Conservation (phyloP, 2,888 invertebrate species). For the Spilosoma lubricipeda region DNA sequence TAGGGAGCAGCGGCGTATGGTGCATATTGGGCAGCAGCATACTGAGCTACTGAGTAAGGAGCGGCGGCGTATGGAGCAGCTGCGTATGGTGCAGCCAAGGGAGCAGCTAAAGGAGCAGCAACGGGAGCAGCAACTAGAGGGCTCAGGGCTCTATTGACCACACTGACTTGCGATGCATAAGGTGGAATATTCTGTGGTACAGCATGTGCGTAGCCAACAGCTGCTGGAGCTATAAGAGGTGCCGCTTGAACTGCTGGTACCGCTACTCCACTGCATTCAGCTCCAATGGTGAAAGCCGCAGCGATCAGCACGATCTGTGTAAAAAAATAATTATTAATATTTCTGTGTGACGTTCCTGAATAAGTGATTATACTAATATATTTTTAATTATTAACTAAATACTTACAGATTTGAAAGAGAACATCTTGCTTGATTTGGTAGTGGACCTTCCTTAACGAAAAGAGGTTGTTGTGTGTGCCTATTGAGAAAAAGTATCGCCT, state of each 20-base stretch:
- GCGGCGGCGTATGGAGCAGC: conserved; percentile 49
- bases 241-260: conserved; percentile 67
- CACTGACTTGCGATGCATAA: conserved; percentile 87
- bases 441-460: conserved; percentile 79
- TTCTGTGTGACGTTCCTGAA: background rate
- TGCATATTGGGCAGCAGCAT: conserved; percentile 49
- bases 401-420: conserved; percentile 83
- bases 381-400: background rate
- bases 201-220: conserved; percentile 85
- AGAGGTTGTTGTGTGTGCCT: conserved; percentile 78
- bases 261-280: conserved; percentile 74
- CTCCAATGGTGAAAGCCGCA: conserved; percentile 71
- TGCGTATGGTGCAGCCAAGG: conserved; percentile 44
- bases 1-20: conserved; percentile 45
- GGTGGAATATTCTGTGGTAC: conserved; percentile 88
- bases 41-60: conserved; percentile 47
- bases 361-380: background rate
- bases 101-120: conserved; percentile 57
- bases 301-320: conserved; percentile 80
- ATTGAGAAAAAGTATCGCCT: conserved; percentile 66
- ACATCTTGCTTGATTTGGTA: conserved; percentile 78
- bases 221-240: conserved; percentile 83
- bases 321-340: conserved; percentile 41
- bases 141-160: conserved; percentile 79
- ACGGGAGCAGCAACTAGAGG: conserved; percentile 70